phyloP scores from a whole-genome alignment of 2,888 invertebrate species.

The Pardosa pseudoannulata region DNA sequence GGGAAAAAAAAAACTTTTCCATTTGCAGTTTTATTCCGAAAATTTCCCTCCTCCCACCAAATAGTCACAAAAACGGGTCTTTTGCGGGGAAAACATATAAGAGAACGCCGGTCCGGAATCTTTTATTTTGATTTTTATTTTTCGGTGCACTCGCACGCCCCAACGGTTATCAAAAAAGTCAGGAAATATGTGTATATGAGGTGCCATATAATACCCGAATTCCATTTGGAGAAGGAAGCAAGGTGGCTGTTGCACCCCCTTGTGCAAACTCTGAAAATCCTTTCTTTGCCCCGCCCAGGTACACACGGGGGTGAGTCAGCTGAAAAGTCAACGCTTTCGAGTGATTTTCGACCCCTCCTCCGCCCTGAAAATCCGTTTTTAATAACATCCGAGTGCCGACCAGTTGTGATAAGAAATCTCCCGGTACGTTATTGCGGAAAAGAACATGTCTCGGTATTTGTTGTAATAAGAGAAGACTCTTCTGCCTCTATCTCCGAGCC shows the following conservation, averaged over 20 bases:
- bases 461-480: not conserved
- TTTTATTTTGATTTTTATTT: too few species aligned
- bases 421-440: not conserved
- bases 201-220: constrained; percentile 37
- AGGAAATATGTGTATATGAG: not conserved
- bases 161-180: not conserved
- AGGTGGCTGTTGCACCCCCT: constrained; percentile 19
- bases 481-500: too few species aligned
- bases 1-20: too few species aligned
- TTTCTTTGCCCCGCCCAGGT: constrained; percentile 19
- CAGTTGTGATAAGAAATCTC: constrained; percentile 48
- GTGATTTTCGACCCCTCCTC: constrained; percentile 21
- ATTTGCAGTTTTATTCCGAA: too few species aligned
- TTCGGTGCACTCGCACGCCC: not conserved
- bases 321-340: constrained; percentile 50
- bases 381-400: constrained; percentile 67
- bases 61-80: not conserved
- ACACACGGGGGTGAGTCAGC: constrained; percentile 63
- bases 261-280: constrained; percentile 55
- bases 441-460: not conserved
- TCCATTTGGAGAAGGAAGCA: constrained; percentile 27
- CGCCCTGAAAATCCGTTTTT: constrained; percentile 66
- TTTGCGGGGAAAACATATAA: not conserved
- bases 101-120: not conserved
- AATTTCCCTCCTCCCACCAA: not conserved